Evolutionary conservation across 2,113 vertebrate species (phyloP), one percentile per base, ranked within the genome.

Genomic region (Pseudorasbora parva): DNA sequence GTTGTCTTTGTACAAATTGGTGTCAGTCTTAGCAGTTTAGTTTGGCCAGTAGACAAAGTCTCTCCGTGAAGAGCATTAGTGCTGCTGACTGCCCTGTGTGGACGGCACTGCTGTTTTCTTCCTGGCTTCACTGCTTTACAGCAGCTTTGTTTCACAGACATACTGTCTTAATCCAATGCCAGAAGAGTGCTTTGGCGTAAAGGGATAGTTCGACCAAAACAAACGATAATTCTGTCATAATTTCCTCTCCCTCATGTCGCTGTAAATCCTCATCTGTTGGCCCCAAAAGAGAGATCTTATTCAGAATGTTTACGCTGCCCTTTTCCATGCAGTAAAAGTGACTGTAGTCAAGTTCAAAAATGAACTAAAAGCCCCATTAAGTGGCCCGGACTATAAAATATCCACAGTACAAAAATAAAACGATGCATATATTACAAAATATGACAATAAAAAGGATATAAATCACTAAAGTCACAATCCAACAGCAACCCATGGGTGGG

Each of bases 121-220:
- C 84, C 74, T 83, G 41, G 78, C 85, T 91, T 87, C 69, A 66
- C 81, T 74, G 68, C 89, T 82, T 91, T 91, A 90, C 77, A 47
- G 27, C 74, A 49, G 62, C 89, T 81, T 80, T 88, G 78, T 90
- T 90, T 89, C 87, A 88, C 45, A 75, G 82, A 77, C 59, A 80
- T 87, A 84, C 87, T 49, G 84, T 84, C 87, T 88, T 93, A 92
- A 94, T 93, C 92, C 93, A 78, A 78, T 88, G 87, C 90, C 91
- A 88, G 90, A 92, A 89, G 93, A 92, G 92, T 11, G 17, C 23
- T 92, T 90, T 89, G 91, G 85, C 90, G 89, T 75, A 88, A 89
- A 88, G 82, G 90, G 88, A 89, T 92, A 91, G 91, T 73, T 73
- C 12, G 4, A 43, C 33, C 12, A 25, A 71, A 69, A 43, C 6